Evolutionary conservation across 1,140 invertebrate genomes (phyloP).

Genomic region (Ceratosolen fusciceps): DNA sequence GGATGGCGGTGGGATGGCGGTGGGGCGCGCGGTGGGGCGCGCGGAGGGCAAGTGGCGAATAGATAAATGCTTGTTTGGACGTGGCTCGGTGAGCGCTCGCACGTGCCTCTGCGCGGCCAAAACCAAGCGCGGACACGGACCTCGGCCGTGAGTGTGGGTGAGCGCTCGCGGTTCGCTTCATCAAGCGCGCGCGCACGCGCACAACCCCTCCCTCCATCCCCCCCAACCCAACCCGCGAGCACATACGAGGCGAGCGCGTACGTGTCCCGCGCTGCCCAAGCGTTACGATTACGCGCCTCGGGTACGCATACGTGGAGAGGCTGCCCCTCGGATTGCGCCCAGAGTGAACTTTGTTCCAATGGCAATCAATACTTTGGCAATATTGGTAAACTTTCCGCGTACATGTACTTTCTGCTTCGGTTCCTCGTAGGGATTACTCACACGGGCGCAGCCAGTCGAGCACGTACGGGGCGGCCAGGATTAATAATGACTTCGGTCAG

Average conservation of each 20-base stretch:
- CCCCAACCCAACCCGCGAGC: too few relatives aligned
- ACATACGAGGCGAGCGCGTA: not conserved
- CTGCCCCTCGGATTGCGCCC: not conserved
- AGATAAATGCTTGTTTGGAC: constrained; percentile 23
- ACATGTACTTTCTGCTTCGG: too few relatives aligned
- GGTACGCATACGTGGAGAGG: not conserved
- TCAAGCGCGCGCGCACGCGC: too few relatives aligned
- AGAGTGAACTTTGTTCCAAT: too few relatives aligned
- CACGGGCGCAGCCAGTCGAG: too few relatives aligned
- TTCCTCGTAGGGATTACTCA: too few relatives aligned
- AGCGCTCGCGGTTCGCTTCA: not conserved
- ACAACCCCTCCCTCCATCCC: too few relatives aligned
- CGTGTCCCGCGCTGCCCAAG: not conserved
- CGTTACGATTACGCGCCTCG: not conserved
- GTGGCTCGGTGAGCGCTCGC: constrained; percentile 10
- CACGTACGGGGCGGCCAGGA: too few relatives aligned
- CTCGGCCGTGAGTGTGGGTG: not conserved
- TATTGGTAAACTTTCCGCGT: too few relatives aligned
- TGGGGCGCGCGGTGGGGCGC: not conserved
- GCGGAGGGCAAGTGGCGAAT: not conserved
- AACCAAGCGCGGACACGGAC: too few relatives aligned
- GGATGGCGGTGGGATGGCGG: not conserved
- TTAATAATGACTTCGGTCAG: too few relatives aligned
- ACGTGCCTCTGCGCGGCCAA: not conserved
- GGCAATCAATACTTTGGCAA: too few relatives aligned